Evolutionary conservation across 2,888 invertebrate species (phyloP), one percentile per base, ranked within the genome.

Genomic region (Drosophila conformis): DNA sequence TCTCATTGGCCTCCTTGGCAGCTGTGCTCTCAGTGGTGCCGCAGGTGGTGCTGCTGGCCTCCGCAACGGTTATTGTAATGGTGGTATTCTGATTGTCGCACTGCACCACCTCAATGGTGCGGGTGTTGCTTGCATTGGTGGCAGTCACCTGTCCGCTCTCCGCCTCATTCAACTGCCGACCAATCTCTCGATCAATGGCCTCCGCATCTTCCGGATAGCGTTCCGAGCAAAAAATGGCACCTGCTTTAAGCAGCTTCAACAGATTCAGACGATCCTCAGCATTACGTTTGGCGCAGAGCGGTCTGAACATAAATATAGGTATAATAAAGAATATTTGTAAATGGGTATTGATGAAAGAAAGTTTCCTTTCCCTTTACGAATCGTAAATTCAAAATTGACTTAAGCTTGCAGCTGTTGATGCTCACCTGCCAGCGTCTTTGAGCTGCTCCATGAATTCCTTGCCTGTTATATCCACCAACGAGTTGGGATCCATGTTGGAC

Each of bases 401-500:
- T 27, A 10, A 5, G 21, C 15, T 27, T 49, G 27, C 27, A 27
- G 10, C 29, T 29, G 3, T 4, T 48, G 21, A 18, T 27, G 18
- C 85, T 89, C 94, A 96, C 95, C 96, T 95, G 91, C 97, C 97
- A 85, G 97, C 97, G 94, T 97, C 97, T 93, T 97, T 92, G 13
- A 93, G 85, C 72, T 93, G 93, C 38, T 93, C 93, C 91, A 93
- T 93, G 91, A 97, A 97, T 82, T 95, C 95, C 92, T 96, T 95
- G 80, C 95, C 96, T 36, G 96, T 96, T 89, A 97, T 96, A 91
- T 97, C 97, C 68, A 96, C 96, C 87, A 97, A 94, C 76, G 97
- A 97, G 80, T 97, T 97, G 10, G 97, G 97, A 93, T 97, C 97
- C 97, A 97, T 97, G 91, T 97, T 97, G 71, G 97, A 97, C 51